Conservation (phyloP, 2,113 vertebrate species). For the Gasterosteus aculeatus region DNA sequence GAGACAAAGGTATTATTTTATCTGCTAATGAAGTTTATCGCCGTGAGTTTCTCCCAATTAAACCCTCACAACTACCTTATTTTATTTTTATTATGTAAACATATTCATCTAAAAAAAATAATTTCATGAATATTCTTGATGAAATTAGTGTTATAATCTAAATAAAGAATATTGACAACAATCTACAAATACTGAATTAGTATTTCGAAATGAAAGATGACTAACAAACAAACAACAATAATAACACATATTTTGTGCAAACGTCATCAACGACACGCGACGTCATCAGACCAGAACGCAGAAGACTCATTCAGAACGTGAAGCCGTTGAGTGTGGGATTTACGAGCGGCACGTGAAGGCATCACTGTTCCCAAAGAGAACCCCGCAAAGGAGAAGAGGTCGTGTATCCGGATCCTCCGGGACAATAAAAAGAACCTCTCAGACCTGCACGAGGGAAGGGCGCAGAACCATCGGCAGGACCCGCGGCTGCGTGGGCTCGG, state of each 20-base stretch:
- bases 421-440: not conserved
- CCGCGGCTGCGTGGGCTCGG: not conserved
- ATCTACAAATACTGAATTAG: not conserved
- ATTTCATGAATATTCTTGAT: not conserved
- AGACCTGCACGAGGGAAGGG: slow-evolving; percentile 1
- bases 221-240: not conserved
- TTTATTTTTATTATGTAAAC: not conserved
- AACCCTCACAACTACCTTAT: not conserved
- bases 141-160: no score
- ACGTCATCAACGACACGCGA: not conserved
- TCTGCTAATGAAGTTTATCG: not conserved
- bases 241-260: not conserved
- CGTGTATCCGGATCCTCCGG: slow-evolving; percentile 45
- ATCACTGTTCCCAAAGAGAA: slow-evolving; percentile 75
- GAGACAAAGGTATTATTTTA: not conserved
- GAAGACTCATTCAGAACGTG: no score
- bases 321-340: not conserved
- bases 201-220: not conserved
- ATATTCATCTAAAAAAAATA: not conserved
- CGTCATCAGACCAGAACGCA: not conserved
- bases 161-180: not conserved
- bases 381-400: slow-evolving; percentile 53
- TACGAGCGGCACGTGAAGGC: slow-evolving; percentile 42
- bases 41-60: not conserved
- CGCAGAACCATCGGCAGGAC: not conserved